Conservation (phyloP, 2,888 invertebrate genomes). For the Willowsia nigromaculata region DNA sequence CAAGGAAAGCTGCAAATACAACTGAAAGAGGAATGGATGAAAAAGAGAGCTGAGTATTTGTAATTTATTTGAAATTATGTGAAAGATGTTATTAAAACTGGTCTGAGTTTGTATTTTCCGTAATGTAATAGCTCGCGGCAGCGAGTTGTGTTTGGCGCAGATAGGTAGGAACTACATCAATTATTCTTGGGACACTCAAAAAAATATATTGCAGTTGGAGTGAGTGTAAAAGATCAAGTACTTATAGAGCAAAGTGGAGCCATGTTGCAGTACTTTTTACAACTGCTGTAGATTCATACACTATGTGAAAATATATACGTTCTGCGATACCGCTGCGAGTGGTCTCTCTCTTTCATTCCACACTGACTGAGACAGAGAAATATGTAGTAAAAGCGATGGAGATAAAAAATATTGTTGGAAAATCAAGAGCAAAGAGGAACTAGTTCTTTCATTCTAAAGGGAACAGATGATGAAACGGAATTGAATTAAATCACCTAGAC, state of each 20-base stretch:
- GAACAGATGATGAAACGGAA: constrained; percentile 61
- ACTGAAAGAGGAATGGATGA: background rate
- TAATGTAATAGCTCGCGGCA: background rate
- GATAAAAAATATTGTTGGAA: constrained; percentile 37
- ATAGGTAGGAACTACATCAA: constrained; percentile 20
- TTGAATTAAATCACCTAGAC: constrained; percentile 64
- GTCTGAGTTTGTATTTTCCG: background rate
- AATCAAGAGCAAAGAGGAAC: background rate
- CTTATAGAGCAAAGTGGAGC: background rate
- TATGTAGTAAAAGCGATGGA: background rate
- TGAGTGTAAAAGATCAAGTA: constrained; percentile 45
- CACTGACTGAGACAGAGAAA: background rate
- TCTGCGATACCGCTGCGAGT: background rate
- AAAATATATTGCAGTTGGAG: constrained; percentile 27
- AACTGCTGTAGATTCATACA: no score
- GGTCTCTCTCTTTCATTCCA: background rate
- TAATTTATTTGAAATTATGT: constrained; percentile 34
- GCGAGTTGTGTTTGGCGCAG: background rate
- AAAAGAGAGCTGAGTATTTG: background rate
- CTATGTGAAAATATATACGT: no score
- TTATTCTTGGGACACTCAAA: constrained; percentile 35
- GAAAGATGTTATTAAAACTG: constrained; percentile 22
- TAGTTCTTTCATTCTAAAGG: constrained; percentile 1
- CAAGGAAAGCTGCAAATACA: background rate
- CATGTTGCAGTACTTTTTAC: constrained; percentile 14